Conservation (phyloP, 2,113 vertebrate genomes). For the Megalops atlanticus region DNA sequence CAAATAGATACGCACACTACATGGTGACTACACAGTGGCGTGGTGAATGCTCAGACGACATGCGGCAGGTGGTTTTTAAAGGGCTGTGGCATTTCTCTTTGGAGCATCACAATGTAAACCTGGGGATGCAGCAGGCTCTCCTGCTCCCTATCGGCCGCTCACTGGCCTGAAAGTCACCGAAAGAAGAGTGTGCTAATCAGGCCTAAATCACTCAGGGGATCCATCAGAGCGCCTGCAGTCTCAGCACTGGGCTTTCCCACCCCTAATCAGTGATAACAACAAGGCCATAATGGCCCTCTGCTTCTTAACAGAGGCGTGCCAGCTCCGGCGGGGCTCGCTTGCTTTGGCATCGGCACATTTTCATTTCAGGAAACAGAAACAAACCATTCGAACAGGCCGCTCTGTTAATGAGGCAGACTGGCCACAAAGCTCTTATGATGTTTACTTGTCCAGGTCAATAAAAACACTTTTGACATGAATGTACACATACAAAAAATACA, state of each 20-base stretch:
- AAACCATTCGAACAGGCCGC: neutral
- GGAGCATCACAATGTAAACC: too few relatives aligned
- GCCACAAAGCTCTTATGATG: too few relatives aligned
- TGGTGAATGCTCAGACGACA: too few relatives aligned
- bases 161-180: neutral
- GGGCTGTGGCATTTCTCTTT: too few relatives aligned
- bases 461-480: too few relatives aligned
- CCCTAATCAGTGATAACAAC: slow-evolving; percentile 38
- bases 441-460: too few relatives aligned
- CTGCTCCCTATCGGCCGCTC: slow-evolving; percentile 7
- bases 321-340: neutral
- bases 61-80: too few relatives aligned
- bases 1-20: too few relatives aligned
- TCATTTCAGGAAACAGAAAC: too few relatives aligned
- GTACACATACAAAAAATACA: too few relatives aligned
- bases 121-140: slow-evolving; percentile 5
- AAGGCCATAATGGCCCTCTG: slow-evolving; percentile 35
- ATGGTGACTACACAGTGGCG: too few relatives aligned
- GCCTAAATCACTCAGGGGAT: slow-evolving; percentile 17
- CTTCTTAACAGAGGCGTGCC: slow-evolving; percentile 14
- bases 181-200: slow-evolving; percentile 21
- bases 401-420: too few relatives aligned
- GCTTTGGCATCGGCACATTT: neutral
- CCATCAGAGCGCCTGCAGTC: slow-evolving; percentile 35
- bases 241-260: slow-evolving; percentile 39